Evolutionary conservation across 2,888 invertebrate species (phyloP).

Genomic region (Amiota communis): DNA sequence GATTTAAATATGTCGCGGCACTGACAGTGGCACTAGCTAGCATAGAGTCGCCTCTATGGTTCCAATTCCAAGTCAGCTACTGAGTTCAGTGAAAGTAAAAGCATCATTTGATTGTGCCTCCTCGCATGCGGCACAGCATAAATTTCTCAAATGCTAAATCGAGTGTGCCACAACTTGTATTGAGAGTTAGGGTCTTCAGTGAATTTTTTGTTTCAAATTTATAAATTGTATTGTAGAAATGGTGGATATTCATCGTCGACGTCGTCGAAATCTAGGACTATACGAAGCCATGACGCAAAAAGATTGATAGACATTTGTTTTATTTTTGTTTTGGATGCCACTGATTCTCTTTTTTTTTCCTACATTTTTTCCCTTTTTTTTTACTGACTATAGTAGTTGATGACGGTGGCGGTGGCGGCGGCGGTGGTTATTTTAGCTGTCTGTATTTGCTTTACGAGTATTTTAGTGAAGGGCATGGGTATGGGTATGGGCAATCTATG

Average conservation of each 20-base stretch:
- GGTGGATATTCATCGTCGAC: background rate
- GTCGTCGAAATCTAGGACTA: slow-evolving; percentile 29
- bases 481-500: background rate
- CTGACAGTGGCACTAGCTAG: background rate
- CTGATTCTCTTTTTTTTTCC: background rate
- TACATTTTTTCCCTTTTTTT: background rate
- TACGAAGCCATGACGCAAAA: slow-evolving; percentile 39
- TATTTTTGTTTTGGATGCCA: slow-evolving; percentile 1
- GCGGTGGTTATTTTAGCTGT: background rate
- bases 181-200: background rate
- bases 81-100: too few species aligned
- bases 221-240: background rate
- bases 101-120: background rate
- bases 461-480: slow-evolving; percentile 30
- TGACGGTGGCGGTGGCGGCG: slow-evolving; percentile 1
- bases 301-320: slow-evolving; percentile 57
- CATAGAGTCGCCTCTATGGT: too few species aligned
- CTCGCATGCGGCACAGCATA: slow-evolving; percentile 28
- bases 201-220: too few species aligned
- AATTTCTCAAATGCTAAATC: slow-evolving; percentile 31
- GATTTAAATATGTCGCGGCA: slow-evolving; percentile 63
- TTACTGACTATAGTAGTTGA: background rate
- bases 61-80: too few species aligned
- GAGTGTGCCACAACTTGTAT: background rate
- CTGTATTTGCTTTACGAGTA: slow-evolving; percentile 26